Base-by-base conservation (phyloP, 2,797 vertebrate genomes). In the Falco columbarius region DNA sequence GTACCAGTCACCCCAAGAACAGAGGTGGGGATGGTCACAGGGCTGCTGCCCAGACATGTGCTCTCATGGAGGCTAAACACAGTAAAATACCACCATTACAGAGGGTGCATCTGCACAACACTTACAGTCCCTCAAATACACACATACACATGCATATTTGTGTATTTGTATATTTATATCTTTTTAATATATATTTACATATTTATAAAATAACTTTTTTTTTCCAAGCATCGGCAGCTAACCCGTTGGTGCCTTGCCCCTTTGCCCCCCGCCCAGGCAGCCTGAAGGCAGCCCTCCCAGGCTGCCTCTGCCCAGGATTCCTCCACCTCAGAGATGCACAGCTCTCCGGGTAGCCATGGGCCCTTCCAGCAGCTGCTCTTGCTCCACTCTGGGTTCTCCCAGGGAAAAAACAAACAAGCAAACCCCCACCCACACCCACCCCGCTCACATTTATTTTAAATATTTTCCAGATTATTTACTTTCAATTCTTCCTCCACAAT, bases 381-480 rank as follows among this genome's bases (percentile, higher is more conserved):
- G 59, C 58, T 24, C 21, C 4, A 0, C 29, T 56, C 67, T 5
- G 40, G 12, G 5, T 4, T 47, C 40, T 91, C 32, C 32, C n/a
- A 3, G 36, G 23, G 76, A 10, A 86, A 44, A 95, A 71, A 22
- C 47, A 70, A 81, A n/a, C 66, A 44, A 24, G 40, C 12, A 21
- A 38, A 52, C 3, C 22, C 19, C 70, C 42, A 42, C 42, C 42
- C 70, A 38, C 40, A 15, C 42, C 23, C 34, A 7, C 61, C 23
- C 9, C 95, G 81, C 84, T 95, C 98, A 97, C 96, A 90, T 98
- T 97, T 98, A 97, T 98, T 97, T 94, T 97, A 98, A 98, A 98
- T 98, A 98, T 97, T 99, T 99, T 98, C 98, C 98, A 98, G 97
- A 98, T 98, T 98, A 98, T 98, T 98, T 98, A 63, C 92, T 97